phyloP scores from a whole-genome alignment of 2,888 invertebrate species.

The Melinaea menophilus region DNA sequence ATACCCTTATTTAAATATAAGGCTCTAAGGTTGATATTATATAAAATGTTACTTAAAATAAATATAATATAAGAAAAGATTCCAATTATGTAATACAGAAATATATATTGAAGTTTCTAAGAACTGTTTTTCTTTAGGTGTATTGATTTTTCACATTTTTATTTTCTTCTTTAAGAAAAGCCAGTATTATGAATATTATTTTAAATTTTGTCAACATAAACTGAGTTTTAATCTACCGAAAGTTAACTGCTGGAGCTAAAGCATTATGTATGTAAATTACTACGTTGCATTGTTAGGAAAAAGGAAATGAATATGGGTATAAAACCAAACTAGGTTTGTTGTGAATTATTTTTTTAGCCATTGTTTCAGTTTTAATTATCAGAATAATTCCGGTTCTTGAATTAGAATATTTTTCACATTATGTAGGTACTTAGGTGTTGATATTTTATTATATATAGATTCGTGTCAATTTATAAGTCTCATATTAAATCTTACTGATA shows the following conservation, averaged over 20 bases:
- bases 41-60: neutral
- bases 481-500: too few relatives aligned
- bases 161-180: neutral
- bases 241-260: slow-evolving; percentile 6
- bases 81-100: too few relatives aligned
- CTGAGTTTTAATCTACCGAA: slow-evolving; percentile 11
- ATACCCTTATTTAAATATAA: slow-evolving; percentile 73
- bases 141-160: neutral
- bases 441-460: too few relatives aligned
- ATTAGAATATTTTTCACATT: neutral
- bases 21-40: neutral
- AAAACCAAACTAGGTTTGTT: slow-evolving; percentile 3
- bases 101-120: too few relatives aligned
- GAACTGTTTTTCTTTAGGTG: neutral
- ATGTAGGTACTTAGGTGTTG: too few relatives aligned
- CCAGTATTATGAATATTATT: neutral
- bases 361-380: too few relatives aligned
- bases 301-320: slow-evolving; percentile 4
- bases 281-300: slow-evolving; percentile 6
- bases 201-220: slow-evolving; percentile 6
- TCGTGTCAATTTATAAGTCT: too few relatives aligned
- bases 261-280: slow-evolving; percentile 14
- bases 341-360: neutral
- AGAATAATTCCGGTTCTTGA: neutral
- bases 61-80: neutral